These are phyloP conservation scores for Bombus terrestris DNA, from an alignment of 1,140 invertebrate genomes.

Conservation along the genomic window DNA sequence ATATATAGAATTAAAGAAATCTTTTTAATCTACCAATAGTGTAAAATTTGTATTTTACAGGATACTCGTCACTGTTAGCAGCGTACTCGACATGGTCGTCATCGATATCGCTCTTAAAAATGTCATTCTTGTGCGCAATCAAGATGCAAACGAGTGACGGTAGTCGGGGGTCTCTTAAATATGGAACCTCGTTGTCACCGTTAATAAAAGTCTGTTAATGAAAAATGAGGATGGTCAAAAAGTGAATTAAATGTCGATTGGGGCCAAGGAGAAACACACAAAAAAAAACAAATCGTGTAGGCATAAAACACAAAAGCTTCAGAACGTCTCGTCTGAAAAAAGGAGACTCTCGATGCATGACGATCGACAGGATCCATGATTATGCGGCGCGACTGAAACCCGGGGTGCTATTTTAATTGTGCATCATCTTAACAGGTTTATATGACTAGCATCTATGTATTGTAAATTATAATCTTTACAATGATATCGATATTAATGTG, in stretches of 20 bases:
- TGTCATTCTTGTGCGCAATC: conserved; percentile 41
- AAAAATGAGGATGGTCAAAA: conserved; percentile 61
- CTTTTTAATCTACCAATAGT: background rate
- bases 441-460: conserved; percentile 82
- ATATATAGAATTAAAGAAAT: background rate
- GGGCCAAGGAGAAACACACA: conserved; percentile 70
- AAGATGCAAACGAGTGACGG: conserved; percentile 53
- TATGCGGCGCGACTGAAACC: conserved; percentile 74
- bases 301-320: conserved; percentile 37
- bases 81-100: conserved; percentile 61
- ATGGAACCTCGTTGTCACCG: conserved; percentile 23
- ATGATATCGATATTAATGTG: conserved; percentile 78
- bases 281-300: conserved; percentile 40
- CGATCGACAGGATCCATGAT: conserved; percentile 45
- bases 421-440: conserved; percentile 79
- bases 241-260: conserved; percentile 68
- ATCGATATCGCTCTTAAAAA: conserved; percentile 65
- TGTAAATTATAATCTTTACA: conserved; percentile 82
- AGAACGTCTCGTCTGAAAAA: conserved; percentile 35
- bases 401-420: conserved; percentile 80
- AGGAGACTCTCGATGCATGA: conserved; percentile 49
- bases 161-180: conserved; percentile 29
- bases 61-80: conserved; percentile 66
- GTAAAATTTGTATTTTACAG: conserved; percentile 36
- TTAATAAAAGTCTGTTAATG: conserved; percentile 57